Conservation (phyloP, 2,888 invertebrate genomes). For the Microdon myrmicae region DNA sequence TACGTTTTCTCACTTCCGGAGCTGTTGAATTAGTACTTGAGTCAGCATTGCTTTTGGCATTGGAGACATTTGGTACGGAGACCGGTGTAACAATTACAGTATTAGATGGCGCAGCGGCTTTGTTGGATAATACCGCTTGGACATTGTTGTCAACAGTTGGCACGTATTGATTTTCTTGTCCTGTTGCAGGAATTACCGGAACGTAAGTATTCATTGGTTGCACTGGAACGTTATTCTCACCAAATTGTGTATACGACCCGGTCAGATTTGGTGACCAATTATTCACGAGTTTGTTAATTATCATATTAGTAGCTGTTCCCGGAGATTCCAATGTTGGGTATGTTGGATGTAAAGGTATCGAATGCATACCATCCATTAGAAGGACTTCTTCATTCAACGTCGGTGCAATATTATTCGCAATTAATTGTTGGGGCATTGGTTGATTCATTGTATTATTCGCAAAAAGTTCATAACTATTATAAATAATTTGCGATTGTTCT, state of each 20-base stretch:
- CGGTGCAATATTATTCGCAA: conserved; percentile 24
- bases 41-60: conserved; percentile 45
- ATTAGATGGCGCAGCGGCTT: background rate
- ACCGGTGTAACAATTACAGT: conserved; percentile 4
- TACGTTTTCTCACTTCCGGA: conserved; percentile 68
- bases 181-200: conserved; percentile 42
- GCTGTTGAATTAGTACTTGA: conserved; percentile 29
- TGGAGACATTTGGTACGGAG: conserved; percentile 14
- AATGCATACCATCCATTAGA: conserved; percentile 25
- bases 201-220: conserved; percentile 21
- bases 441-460: conserved; percentile 61
- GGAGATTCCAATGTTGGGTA: conserved; percentile 19
- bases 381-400: conserved; percentile 20
- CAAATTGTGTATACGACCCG: conserved; percentile 62
- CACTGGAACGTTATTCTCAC: conserved; percentile 42
- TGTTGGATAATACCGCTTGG: conserved; percentile 6
- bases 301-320: conserved; percentile 59
- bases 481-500: conserved; percentile 54
- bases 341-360: conserved; percentile 24
- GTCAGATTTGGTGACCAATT: conserved; percentile 66
- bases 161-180: conserved; percentile 33
- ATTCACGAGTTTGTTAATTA: conserved; percentile 63
- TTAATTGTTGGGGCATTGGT: conserved; percentile 55
- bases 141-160: conserved; percentile 4
- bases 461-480: conserved; percentile 65